phyloP scores from a whole-genome alignment of 2,113 vertebrate genomes.

The rabbit (Oryctolagus cuniculus) region DNA sequence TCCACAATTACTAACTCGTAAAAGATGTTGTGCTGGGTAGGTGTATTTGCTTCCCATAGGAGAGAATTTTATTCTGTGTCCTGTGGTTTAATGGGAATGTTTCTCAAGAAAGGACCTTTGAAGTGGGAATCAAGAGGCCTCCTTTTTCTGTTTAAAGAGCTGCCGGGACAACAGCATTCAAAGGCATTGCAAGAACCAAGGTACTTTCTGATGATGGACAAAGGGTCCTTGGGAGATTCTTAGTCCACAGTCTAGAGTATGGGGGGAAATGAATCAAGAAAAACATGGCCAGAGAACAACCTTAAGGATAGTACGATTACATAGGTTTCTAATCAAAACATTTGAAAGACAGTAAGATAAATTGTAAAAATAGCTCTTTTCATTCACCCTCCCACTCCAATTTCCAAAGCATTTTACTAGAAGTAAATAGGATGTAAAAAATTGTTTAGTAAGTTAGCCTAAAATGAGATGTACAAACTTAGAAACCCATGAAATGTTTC shows the following conservation, averaged over 20 bases:
- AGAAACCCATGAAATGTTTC: constrained; percentile 26
- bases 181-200: background rate
- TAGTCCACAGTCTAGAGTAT: background rate
- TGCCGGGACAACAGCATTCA: background rate
- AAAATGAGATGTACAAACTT: background rate
- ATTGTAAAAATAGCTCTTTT: background rate
- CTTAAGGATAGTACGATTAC: background rate
- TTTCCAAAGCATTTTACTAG: background rate
- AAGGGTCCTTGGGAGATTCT: background rate
- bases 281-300: background rate
- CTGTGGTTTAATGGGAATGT: background rate
- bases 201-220: background rate
- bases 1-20: constrained; percentile 25
- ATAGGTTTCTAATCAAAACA: background rate
- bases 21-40: background rate
- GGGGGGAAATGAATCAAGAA: background rate
- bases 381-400: background rate
- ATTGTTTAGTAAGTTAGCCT: background rate
- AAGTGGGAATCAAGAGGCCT: background rate
- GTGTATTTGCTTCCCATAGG: constrained; percentile 1
- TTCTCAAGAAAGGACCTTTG: constrained; percentile 51
- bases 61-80: background rate
- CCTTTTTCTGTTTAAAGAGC: background rate
- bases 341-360: background rate
- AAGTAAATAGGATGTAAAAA: constrained; percentile 39